A percentile compares a stretch with the other conserved stretches of the same genome.
These are phyloP conservation scores for Catalaphyllia jardinei DNA, from an alignment of 64 coral and sea anemone species.

Conservation along the genomic window DNA sequence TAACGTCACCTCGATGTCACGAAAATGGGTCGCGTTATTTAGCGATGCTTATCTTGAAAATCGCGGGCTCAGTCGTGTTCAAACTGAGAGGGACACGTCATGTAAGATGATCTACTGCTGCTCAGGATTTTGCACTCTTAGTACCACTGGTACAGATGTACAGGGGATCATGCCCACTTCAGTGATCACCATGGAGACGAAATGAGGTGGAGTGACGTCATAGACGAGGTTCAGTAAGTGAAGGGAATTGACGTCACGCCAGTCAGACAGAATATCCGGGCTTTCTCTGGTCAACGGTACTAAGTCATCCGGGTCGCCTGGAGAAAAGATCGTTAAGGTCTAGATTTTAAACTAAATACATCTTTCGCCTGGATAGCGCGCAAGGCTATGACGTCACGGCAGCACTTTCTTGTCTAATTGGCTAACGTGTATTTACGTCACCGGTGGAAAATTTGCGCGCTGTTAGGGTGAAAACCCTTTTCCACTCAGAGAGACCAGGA, in stretches of 20 bases:
- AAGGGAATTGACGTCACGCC: constrained; percentile 84
- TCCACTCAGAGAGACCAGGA: too few relatives aligned
- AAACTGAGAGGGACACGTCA: not conserved
- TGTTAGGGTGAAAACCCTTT: too few relatives aligned
- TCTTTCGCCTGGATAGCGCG: too few relatives aligned
- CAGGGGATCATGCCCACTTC: constrained; percentile 99
- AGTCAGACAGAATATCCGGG: constrained; percentile 69
- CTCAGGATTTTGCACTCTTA: constrained; percentile 96
- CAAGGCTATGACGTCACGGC: too few relatives aligned
- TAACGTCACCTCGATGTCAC: too few relatives aligned
- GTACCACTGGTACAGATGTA: constrained; percentile 93
- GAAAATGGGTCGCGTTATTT: not conserved
- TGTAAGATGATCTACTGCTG: not conserved
- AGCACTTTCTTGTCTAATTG: too few relatives aligned
- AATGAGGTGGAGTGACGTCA: constrained; percentile 94
- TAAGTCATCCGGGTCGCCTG: constrained; percentile 98
- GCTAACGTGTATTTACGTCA: too few relatives aligned
- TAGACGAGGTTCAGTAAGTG: constrained; percentile 97
- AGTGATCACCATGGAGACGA: constrained; percentile 99
- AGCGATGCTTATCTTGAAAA: not conserved
- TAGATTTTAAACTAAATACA: too few relatives aligned
- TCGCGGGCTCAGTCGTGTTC: not conserved
- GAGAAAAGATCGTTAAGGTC: not conserved
- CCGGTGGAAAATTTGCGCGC: too few relatives aligned
- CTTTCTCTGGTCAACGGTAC: constrained; percentile 70